phyloP scores from a whole-genome alignment of 1,140 invertebrate genomes.

The Zaprionus africanus region DNA sequence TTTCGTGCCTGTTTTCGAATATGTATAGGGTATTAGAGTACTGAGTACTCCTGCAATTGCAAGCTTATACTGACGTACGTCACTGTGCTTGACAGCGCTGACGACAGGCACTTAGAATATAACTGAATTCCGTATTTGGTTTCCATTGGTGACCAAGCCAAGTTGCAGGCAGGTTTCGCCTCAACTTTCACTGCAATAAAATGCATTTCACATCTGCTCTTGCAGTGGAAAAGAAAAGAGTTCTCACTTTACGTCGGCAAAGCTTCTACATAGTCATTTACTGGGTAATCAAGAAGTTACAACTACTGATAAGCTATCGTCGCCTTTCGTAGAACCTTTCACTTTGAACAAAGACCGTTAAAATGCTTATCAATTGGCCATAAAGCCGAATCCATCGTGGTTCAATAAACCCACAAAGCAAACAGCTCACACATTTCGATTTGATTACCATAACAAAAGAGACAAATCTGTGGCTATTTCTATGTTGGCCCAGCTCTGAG shows the following conservation, averaged over 20 bases:
- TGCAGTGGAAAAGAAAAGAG: too few relatives aligned
- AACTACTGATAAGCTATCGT: background rate
- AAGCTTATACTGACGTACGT: background rate
- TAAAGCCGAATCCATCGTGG: conserved; percentile 8
- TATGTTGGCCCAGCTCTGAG: conserved; percentile 45
- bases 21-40: too few relatives aligned
- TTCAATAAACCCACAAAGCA: conserved; percentile 65
- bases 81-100: background rate
- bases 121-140: conserved; percentile 26
- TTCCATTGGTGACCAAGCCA: conserved; percentile 41
- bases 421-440: conserved; percentile 17
- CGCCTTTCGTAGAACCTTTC: conserved; percentile 55
- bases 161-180: conserved; percentile 40
- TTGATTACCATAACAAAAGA: conserved; percentile 72
- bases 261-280: conserved; percentile 20
- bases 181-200: conserved; percentile 55
- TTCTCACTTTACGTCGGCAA: background rate
- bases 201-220: conserved; percentile 20
- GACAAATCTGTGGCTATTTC: conserved; percentile 29
- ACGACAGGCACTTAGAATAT: conserved; percentile 18
- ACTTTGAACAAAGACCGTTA: conserved; percentile 41
- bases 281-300: background rate
- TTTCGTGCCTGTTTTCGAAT: too few relatives aligned
- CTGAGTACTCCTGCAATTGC: too few relatives aligned
- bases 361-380: conserved; percentile 35